A percentile compares a stretch with the other conserved stretches of the same genome.
Conservation (phyloP, 1,140 invertebrate species). For the Archegozetes longisetosus region DNA sequence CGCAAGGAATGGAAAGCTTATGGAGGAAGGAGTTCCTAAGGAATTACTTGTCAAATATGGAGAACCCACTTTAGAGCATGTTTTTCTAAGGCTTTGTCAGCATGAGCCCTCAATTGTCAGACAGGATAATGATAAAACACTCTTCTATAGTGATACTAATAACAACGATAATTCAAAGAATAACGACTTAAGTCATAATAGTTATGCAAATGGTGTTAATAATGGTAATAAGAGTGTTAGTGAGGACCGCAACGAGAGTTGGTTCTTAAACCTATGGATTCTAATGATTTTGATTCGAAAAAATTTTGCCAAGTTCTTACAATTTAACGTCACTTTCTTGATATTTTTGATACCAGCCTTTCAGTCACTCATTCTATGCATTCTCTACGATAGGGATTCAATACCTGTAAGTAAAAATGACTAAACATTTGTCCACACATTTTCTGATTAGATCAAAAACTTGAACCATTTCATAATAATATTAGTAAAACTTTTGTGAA, state of each 20-base stretch:
- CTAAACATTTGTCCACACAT: too few relatives aligned
- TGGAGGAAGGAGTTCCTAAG: slow-evolving; percentile 10
- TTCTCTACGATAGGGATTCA: slow-evolving; percentile 1
- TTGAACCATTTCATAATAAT: too few relatives aligned
- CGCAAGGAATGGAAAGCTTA: slow-evolving; percentile 9
- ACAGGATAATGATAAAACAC: not conserved
- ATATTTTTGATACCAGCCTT: slow-evolving; percentile 13
- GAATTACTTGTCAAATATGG: slow-evolving; percentile 4
- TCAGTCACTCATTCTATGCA: slow-evolving; percentile 8
- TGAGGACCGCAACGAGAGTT: not conserved
- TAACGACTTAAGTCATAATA: not conserved
- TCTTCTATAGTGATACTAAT: not conserved
- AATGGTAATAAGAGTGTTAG: not conserved
- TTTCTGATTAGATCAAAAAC: too few relatives aligned
- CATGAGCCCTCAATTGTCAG: not conserved
- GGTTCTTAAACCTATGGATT: slow-evolving; percentile 8
- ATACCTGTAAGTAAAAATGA: not conserved
- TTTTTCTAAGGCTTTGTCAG: slow-evolving; percentile 56
- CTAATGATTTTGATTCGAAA: not conserved
- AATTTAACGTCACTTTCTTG: slow-evolving; percentile 8
- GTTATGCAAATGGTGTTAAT: not conserved
- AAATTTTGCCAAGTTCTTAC: slow-evolving; percentile 8
- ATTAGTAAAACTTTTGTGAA: too few relatives aligned
- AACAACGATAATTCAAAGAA: not conserved
- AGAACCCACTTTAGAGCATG: slow-evolving; percentile 49